Base-by-base conservation (phyloP, 2,888 invertebrate species). In the Fragum fragum region DNA sequence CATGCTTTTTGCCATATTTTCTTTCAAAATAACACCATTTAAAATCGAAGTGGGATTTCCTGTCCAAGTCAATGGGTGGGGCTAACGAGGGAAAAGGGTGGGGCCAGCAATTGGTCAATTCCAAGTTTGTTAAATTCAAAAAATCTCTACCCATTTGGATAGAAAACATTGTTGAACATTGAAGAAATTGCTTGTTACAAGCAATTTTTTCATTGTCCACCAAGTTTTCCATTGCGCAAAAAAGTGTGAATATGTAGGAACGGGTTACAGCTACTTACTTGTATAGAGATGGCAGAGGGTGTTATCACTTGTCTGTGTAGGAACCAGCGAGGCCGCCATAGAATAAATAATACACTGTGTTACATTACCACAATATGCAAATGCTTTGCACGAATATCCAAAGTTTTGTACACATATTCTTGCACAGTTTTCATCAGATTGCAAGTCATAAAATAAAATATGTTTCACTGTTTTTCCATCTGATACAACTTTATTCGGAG, bases 341-440 rank as follows among this genome's bases (percentile, higher is more conserved):
- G 81, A 73, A 1, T 83, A 81, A 6, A 87, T 68, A 61, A 79
- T 32, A 81, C 89, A 89, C 28, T 72, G 32, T 32, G 85, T 76
- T 0, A 28, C 39, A 52, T 76, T 81, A 16, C 79, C 76, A 76
- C 89, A 89, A 53, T 80, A 88, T 9, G 79, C 76, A 55, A 89
- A 88, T 5, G 82, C 79, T 52, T 81, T 76, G 53, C 89, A 89
- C 16, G 68, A 59, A 11, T 73, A 61, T 5, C 73, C 78, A 21
- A 80, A 70, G 21, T 78, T 83, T 11, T 88, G 76, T 1, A 81
- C 74, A 79, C 89, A 89, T 3, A 87, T 39, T 70, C 77, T 81
- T 0, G 89, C 88, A 79, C 89, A 89, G 23, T 83, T 61, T 11
- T 77, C 80, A n/a, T 76, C 70, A 0, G 85, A 73, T 5, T 86